A percentile compares a stretch with the other conserved stretches of the same genome.
Conservation (phyloP, 2,888 invertebrate genomes). For the Camponotus fellah region DNA sequence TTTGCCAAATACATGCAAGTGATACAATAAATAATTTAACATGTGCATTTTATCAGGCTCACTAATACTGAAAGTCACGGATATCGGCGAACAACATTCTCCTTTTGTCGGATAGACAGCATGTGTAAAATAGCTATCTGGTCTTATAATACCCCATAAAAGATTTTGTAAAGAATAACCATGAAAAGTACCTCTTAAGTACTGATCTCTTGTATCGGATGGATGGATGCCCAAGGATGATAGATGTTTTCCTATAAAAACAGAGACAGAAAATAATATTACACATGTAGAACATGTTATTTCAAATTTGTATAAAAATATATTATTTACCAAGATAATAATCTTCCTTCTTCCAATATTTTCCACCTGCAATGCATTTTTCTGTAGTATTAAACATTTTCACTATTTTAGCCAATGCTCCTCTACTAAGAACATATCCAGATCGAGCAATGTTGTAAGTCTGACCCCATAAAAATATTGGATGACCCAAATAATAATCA, state of each 20-base stretch:
- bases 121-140: slow-evolving; percentile 86
- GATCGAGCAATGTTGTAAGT: slow-evolving; percentile 87
- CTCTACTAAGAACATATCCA: slow-evolving; percentile 88
- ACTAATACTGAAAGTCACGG: slow-evolving; percentile 87
- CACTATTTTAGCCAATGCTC: slow-evolving; percentile 85
- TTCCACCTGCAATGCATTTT: slow-evolving; percentile 86
- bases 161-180: slow-evolving; percentile 84
- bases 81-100: slow-evolving; percentile 87
- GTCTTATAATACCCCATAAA: slow-evolving; percentile 82
- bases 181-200: slow-evolving; percentile 87
- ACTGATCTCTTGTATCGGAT: slow-evolving; percentile 87
- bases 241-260: slow-evolving; percentile 87
- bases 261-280: slow-evolving; percentile 8
- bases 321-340: slow-evolving; percentile 87
- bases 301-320: background rate
- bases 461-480: slow-evolving; percentile 87
- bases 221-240: slow-evolving; percentile 86
- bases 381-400: slow-evolving; percentile 84
- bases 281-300: background rate
- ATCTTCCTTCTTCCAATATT: slow-evolving; percentile 88
- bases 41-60: slow-evolving; percentile 87
- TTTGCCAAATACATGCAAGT: slow-evolving; percentile 85
- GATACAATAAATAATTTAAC: slow-evolving; percentile 87
- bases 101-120: slow-evolving; percentile 86
- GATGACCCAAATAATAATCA: slow-evolving; percentile 87